Conservation (phyloP, 30 jellyfish, hydroid and myxozoan genomes). For the Chironex yamaguchii region DNA sequence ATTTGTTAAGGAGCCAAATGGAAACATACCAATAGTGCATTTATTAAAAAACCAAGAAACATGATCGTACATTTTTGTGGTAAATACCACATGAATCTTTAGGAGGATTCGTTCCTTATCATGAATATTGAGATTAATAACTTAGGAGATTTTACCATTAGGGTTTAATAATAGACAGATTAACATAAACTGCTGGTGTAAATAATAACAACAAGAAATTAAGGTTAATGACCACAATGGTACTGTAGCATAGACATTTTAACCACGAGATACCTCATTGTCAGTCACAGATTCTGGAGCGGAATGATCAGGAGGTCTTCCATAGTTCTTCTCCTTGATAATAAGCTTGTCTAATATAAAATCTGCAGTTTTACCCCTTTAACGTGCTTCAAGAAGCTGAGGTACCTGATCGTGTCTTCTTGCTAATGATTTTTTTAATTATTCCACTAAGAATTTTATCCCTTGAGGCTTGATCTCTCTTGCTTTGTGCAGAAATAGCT, state of each 20-base stretch:
- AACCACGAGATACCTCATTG: too few species aligned
- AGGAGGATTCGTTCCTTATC: neutral
- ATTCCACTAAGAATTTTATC: neutral
- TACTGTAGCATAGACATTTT: too few species aligned
- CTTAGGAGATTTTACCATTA: too few species aligned
- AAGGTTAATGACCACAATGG: too few species aligned
- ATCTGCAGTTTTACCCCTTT: constrained; percentile 25
- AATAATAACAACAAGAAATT: too few species aligned
- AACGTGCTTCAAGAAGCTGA: constrained; percentile 18
- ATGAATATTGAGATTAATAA: neutral
- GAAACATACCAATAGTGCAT: constrained; percentile 47
- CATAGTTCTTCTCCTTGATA: neutral
- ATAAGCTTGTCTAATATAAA: constrained; percentile 34
- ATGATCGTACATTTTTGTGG: constrained; percentile 61
- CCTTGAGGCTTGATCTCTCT: constrained; percentile 4
- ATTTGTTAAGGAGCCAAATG: constrained; percentile 57
- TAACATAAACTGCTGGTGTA: too few species aligned
- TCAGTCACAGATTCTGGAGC: too few species aligned
- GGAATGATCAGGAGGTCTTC: neutral
- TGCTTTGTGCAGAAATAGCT: constrained; percentile 1
- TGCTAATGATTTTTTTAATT: constrained; percentile 11
- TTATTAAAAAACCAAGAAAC: constrained; percentile 43
- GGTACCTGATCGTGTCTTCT: constrained; percentile 25
- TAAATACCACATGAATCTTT: constrained; percentile 54
- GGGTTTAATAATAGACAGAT: too few species aligned